Conservation (phyloP, 2,888 invertebrate species). For the Aphrophora alni region DNA sequence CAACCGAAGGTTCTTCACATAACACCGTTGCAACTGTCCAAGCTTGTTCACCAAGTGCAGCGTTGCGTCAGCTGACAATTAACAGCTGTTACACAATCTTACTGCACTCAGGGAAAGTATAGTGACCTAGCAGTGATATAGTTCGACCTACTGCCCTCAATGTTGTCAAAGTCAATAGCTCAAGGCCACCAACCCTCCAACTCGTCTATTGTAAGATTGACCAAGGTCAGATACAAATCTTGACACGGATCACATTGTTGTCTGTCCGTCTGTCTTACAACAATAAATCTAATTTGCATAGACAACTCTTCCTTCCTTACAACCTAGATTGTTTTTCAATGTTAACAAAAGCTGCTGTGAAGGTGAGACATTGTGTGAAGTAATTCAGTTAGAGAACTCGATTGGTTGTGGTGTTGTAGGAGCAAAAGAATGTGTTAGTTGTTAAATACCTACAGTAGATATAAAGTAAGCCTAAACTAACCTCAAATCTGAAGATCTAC, state of each 20-base stretch:
- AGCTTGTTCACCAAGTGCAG: background rate
- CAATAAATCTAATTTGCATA: background rate
- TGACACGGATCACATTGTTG: background rate
- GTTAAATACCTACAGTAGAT: too few relatives aligned
- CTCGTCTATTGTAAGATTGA: background rate
- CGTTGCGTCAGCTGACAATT: background rate
- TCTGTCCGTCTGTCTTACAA: too few relatives aligned
- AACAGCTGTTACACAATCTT: background rate
- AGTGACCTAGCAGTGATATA: background rate
- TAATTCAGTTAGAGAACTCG: too few relatives aligned
- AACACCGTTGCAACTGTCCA: background rate
- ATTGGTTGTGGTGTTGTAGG: too few relatives aligned
- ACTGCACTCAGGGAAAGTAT: background rate
- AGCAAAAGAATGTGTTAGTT: too few relatives aligned
- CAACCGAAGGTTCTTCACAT: background rate
- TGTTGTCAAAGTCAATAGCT: background rate
- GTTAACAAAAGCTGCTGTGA: too few relatives aligned
- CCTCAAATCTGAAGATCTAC: too few relatives aligned
- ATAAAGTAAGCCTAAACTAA: too few relatives aligned
- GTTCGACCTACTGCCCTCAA: slow-evolving; percentile 9
- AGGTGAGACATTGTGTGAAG: too few relatives aligned
- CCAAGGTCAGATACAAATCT: background rate
- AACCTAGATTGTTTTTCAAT: too few relatives aligned
- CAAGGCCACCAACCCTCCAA: background rate
- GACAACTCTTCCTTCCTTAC: background rate